A percentile compares a stretch with the other conserved stretches of the same genome.
Conservation (phyloP, 2,888 invertebrate genomes). For the Drosophila phalerata region DNA sequence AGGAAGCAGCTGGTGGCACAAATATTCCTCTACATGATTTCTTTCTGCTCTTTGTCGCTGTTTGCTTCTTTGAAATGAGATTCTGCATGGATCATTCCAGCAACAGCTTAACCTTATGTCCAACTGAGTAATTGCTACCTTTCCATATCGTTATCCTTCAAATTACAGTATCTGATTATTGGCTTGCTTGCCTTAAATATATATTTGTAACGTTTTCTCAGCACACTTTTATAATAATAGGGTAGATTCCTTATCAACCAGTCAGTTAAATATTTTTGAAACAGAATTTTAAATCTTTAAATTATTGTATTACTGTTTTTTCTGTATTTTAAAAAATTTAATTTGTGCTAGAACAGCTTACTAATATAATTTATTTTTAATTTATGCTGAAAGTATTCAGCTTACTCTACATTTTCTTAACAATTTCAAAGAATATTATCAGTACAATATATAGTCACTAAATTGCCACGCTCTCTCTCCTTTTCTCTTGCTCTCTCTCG, state of each 20-base stretch:
- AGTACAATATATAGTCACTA: constrained; percentile 1
- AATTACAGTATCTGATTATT: constrained; percentile 39
- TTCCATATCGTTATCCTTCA: constrained; percentile 24
- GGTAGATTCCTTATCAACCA: not conserved
- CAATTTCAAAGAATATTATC: not conserved
- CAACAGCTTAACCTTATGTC: constrained; percentile 35
- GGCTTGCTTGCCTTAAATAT: too few species aligned
- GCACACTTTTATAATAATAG: not conserved
- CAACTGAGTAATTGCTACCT: constrained; percentile 52
- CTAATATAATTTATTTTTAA: too few species aligned
- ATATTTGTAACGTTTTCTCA: constrained; percentile 19
- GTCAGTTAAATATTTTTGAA: not conserved
- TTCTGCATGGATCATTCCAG: constrained; percentile 50
- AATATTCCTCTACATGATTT: constrained; percentile 18
- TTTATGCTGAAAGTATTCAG: too few species aligned
- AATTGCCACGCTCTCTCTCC: too few species aligned
- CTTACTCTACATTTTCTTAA: too few species aligned
- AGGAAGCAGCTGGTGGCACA: constrained; percentile 70
- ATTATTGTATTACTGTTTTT: too few species aligned
- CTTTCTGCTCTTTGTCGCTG: constrained; percentile 13
- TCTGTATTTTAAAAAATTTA: too few species aligned
- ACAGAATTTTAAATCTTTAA: too few species aligned
- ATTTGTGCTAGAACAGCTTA: too few species aligned
- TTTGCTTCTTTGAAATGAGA: constrained; percentile 18
- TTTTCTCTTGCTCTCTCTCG: not conserved